A percentile compares a stretch with the other conserved stretches of the same genome.
Evolutionary conservation across 2,797 vertebrate species (phyloP).

Genomic region (Pangasius djambal): DNA sequence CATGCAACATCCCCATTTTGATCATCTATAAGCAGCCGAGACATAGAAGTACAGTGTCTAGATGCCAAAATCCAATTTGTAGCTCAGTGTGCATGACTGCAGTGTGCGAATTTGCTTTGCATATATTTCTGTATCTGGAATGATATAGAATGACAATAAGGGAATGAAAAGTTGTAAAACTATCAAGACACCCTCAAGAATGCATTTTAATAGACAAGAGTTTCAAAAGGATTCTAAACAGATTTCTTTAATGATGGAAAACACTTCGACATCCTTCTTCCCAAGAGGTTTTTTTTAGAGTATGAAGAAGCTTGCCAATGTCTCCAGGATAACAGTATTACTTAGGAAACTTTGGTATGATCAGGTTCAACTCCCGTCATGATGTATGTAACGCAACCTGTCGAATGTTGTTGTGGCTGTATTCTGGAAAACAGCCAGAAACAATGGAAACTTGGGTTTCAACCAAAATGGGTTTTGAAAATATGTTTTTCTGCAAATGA

Average conservation of each 20-base stretch:
- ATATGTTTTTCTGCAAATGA: background rate
- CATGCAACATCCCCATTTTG: constrained; percentile 39
- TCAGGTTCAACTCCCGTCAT: background rate
- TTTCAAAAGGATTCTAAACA: background rate
- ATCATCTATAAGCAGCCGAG: constrained; percentile 44
- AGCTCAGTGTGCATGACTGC: constrained; percentile 26
- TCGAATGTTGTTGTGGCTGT: too few species aligned
- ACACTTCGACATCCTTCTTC: background rate
- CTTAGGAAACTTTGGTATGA: background rate
- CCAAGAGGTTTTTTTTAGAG: background rate
- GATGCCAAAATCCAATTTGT: constrained; percentile 28
- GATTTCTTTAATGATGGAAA: background rate
- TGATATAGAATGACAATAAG: constrained; percentile 16
- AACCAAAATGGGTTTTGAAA: background rate
- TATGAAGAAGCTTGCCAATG: background rate
- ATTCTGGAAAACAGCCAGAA: background rate
- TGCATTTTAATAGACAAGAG: background rate
- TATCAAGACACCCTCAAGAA: background rate
- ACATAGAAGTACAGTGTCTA: constrained; percentile 8
- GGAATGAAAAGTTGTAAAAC: constrained; percentile 11
- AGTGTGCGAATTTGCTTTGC: constrained; percentile 24
- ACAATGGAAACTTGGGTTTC: background rate
- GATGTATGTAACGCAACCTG: background rate
- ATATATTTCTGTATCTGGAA: background rate
- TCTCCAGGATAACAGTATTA: constrained; percentile 9